A percentile compares a stretch with the other conserved stretches of the same genome.
phyloP scores from a whole-genome alignment of 2,797 vertebrate genomes.

The Nannoperca australis region DNA sequence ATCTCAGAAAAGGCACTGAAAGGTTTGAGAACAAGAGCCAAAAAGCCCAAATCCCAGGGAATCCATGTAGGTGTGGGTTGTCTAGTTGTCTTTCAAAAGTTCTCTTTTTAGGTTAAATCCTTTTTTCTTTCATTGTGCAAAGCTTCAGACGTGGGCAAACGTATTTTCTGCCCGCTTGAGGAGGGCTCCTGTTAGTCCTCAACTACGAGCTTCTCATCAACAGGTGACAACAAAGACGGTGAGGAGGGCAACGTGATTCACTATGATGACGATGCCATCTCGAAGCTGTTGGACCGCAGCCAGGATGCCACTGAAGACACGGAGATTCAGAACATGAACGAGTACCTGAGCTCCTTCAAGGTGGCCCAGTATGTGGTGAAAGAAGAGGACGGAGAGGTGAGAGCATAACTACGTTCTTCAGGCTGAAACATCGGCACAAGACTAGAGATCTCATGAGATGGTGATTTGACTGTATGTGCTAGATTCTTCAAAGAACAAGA shows the following conservation, averaged over 20 bases:
- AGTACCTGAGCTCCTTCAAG: conserved; percentile 99
- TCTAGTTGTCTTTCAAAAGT: not conserved
- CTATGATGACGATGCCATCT: conserved; percentile 96
- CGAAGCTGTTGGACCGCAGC: conserved; percentile 96
- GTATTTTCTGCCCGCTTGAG: not conserved
- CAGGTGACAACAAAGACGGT: conserved; percentile 95
- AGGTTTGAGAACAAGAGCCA: not conserved
- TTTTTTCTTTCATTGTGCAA: not conserved
- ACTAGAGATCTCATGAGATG: no score
- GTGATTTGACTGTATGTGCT: not conserved
- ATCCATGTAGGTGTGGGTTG: not conserved
- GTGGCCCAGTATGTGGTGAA: conserved; percentile 99
- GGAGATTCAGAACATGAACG: conserved; percentile 99
- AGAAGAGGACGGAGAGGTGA: conserved; percentile 98
- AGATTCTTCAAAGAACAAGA: not conserved
- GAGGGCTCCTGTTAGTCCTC: not conserved
- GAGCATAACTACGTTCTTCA: conserved; percentile 7
- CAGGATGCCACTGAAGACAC: conserved; percentile 96
- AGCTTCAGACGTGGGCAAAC: not conserved
- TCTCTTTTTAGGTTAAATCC: not conserved
- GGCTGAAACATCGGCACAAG: not conserved
- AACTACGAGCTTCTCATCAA: conserved; percentile 8
- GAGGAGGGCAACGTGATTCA: conserved; percentile 98
- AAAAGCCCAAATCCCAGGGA: not conserved
- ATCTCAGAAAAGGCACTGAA: not conserved